A percentile compares a stretch with the other conserved stretches of the same genome.
Conservation (phyloP, 2,113 vertebrate species). For the Pseudorhombus dupliciocellatus region DNA sequence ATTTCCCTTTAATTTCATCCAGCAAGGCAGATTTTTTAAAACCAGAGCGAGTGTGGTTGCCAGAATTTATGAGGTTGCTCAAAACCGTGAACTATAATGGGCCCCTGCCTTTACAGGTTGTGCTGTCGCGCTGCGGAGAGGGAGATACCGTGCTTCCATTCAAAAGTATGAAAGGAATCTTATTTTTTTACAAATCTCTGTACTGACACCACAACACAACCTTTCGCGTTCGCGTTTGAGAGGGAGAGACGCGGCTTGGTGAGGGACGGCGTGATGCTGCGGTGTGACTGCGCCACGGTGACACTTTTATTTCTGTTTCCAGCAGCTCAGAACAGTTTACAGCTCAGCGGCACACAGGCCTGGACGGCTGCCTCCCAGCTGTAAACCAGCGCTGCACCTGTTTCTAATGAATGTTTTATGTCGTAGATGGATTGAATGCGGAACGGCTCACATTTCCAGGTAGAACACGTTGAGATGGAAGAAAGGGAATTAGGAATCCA, state of each 20-base stretch:
- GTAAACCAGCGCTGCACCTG: conserved; percentile 52
- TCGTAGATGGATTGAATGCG: conserved; percentile 33
- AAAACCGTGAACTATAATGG: background rate
- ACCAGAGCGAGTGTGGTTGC: background rate
- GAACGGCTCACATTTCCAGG: conserved; percentile 5
- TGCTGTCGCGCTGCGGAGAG: background rate
- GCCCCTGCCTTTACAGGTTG: background rate
- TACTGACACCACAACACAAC: background rate
- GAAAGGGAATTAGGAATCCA: conserved; percentile 10
- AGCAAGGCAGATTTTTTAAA: background rate
- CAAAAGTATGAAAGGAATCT: background rate
- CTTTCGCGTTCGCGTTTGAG: conserved; percentile 3
- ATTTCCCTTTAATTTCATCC: background rate
- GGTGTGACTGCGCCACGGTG: conserved; percentile 9
- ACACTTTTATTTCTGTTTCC: conserved; percentile 34
- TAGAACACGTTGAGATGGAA: conserved; percentile 11
- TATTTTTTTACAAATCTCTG: background rate
- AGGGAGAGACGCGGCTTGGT: conserved; percentile 1
- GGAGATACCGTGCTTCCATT: background rate
- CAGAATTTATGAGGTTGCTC: background rate
- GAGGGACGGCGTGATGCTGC: conserved; percentile 9
- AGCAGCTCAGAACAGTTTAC: conserved; percentile 31
- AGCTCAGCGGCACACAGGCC: conserved; percentile 31
- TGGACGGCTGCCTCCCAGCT: conserved; percentile 47
- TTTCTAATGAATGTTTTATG: conserved; percentile 39